Base-by-base conservation (phyloP, 2,888 invertebrate species). In the Leptogaster cylindrica region DNA sequence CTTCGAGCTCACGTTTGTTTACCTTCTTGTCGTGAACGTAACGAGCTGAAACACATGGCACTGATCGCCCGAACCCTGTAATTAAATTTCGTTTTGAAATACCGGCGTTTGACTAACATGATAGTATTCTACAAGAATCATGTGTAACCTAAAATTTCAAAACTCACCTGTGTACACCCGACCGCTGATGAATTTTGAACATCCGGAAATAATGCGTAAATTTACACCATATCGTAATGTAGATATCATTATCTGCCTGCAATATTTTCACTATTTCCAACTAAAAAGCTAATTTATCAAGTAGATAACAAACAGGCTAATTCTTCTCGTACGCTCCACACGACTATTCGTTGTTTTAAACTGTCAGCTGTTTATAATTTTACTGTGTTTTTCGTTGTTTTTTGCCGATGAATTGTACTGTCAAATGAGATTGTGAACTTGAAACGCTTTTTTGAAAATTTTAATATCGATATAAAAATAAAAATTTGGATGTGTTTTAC, bases 1-100 rank as follows among this genome's bases (percentile, higher is more conserved):
- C 77, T 69, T 78, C 78, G 10, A 78, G 73, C 36, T 76, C 76
- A 65, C 78, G 73, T 73, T 76, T 78, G 68, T 78, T 80, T 77
- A 80, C 80, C 79, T 61, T 25, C 4, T 25, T 10, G n/a, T 48
- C 48, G 27, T 64, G 4, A 8, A 23, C 5, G 8, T 31, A 31
- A 31, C 31, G 36, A 2, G 28, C 16, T 6, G 20, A 50, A 2
- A 69, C 14, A 41, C 20, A 68, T 51, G 52, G 55, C 28, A 64
- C 18, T 8, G 64, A 52, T 6, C 64, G 48, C 2, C 16, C 48
- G 25, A 64, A 64, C 20, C 66, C 69, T 69, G 39, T 4, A 67
- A 69, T 5, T 10, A 25, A 41, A 25, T 41, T 8, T 7, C 46
- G 23, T 10, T 31, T 10, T 16, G 33, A 52, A 52, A 52, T 16